phyloP scores from a whole-genome alignment of 2,113 vertebrate genomes.

The Talpa occidentalis region DNA sequence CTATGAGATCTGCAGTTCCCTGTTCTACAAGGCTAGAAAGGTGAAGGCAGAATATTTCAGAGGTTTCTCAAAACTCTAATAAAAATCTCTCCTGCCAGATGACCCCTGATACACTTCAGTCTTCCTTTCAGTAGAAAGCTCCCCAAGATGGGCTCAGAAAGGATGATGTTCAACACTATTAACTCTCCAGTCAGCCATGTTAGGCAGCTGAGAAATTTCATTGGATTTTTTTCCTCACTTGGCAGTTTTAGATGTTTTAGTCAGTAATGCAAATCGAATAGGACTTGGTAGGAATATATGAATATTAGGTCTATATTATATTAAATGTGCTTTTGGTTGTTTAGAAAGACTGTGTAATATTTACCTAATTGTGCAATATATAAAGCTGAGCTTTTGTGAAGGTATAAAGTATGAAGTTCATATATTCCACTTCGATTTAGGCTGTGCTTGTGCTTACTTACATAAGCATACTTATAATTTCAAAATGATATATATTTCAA shows the following conservation, averaged over 20 bases:
- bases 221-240: slow-evolving; percentile 1
- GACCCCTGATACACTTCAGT: slow-evolving; percentile 71
- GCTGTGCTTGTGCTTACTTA: background rate
- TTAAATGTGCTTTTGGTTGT: background rate
- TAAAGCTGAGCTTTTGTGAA: slow-evolving; percentile 22
- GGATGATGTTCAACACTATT: slow-evolving; percentile 40
- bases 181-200: slow-evolving; percentile 46
- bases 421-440: background rate
- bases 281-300: slow-evolving; percentile 13
- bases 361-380: slow-evolving; percentile 23
- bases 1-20: slow-evolving; percentile 41
- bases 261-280: slow-evolving; percentile 65
- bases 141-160: slow-evolving; percentile 50
- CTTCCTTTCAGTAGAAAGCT: slow-evolving; percentile 48
- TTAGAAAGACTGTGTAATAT: slow-evolving; percentile 23
- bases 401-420: background rate
- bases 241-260: slow-evolving; percentile 65
- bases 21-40: slow-evolving; percentile 63
- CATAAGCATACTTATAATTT: background rate
- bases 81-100: slow-evolving; percentile 72
- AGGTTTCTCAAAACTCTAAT: slow-evolving; percentile 75
- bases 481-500: background rate
- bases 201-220: slow-evolving; percentile 62
- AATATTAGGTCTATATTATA: slow-evolving; percentile 38
- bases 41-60: slow-evolving; percentile 74